A percentile compares a stretch with the other conserved stretches of the same genome.
These are phyloP conservation scores for Cheilosia impressa DNA, from an alignment of 2,888 invertebrate genomes.

Conservation along the genomic window DNA sequence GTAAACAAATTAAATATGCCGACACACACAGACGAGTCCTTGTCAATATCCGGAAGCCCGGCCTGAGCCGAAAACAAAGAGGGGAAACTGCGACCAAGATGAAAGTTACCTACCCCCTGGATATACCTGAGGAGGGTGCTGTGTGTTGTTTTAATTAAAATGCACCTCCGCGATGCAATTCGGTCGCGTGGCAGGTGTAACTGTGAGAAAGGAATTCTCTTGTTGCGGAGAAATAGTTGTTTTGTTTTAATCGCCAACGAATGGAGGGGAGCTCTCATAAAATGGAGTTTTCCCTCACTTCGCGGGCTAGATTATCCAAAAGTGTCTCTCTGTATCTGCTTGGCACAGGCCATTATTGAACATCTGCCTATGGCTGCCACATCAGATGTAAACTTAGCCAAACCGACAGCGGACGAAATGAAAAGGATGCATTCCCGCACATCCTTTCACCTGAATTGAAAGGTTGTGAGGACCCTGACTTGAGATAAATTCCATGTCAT, in stretches of 20 bases:
- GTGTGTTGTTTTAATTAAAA: slow-evolving; percentile 63
- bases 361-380: slow-evolving; percentile 55
- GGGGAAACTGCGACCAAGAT: slow-evolving; percentile 45
- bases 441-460: slow-evolving; percentile 52
- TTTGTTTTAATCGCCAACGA: slow-evolving; percentile 3
- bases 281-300: slow-evolving; percentile 9
- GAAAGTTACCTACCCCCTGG: slow-evolving; percentile 46
- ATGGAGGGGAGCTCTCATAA: neutral
- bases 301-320: slow-evolving; percentile 24
- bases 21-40: slow-evolving; percentile 57
- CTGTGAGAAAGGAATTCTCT: slow-evolving; percentile 36
- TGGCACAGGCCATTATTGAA: slow-evolving; percentile 47
- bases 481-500: slow-evolving; percentile 47
- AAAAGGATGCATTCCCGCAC: slow-evolving; percentile 59
- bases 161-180: slow-evolving; percentile 59
- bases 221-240: neutral
- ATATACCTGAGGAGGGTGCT: slow-evolving; percentile 7
- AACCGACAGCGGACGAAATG: neutral
- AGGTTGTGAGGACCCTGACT: slow-evolving; percentile 44
- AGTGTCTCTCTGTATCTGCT: slow-evolving; percentile 17
- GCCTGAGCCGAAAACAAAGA: slow-evolving; percentile 27
- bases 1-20: slow-evolving; percentile 70
- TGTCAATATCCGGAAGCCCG: slow-evolving; percentile 52
- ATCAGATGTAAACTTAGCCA: slow-evolving; percentile 52
- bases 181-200: slow-evolving; percentile 73